Evolutionary conservation across 2,888 invertebrate species (phyloP).

Genomic region (Acleris holmiana): DNA sequence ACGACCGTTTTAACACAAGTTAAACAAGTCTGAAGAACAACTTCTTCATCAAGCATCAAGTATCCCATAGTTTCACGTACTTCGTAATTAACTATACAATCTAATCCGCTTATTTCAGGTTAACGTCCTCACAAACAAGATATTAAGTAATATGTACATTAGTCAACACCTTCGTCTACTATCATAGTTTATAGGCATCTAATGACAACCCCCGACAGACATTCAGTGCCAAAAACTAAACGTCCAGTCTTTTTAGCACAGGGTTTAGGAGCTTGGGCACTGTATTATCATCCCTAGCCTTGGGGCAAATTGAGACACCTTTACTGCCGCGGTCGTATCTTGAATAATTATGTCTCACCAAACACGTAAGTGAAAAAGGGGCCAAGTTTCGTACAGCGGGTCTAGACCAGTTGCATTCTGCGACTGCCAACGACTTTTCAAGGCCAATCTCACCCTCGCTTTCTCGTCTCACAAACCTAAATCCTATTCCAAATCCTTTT

Average conservation of each 20-base stretch:
- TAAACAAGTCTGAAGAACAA: too few species aligned
- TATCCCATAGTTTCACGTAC: too few species aligned
- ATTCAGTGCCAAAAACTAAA: not conserved
- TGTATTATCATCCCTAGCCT: constrained; percentile 14
- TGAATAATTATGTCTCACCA: constrained; percentile 7
- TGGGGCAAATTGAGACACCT: constrained; percentile 17
- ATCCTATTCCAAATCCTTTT: too few species aligned
- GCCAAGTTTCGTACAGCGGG: too few species aligned
- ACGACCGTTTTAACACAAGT: too few species aligned
- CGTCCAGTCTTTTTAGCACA: not conserved
- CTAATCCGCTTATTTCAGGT: not conserved
- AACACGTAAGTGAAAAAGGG: too few species aligned
- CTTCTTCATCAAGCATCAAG: too few species aligned
- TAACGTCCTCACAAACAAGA: not conserved
- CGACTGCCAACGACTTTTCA: too few species aligned
- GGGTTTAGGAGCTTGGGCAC: not conserved
- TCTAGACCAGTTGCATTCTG: too few species aligned
- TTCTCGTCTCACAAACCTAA: too few species aligned
- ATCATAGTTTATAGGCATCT: constrained; percentile 26
- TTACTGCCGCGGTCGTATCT: constrained; percentile 18
- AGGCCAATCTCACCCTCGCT: too few species aligned
- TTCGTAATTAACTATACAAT: too few species aligned
- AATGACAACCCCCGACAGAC: not conserved
- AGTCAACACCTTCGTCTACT: constrained; percentile 1
- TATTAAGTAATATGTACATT: not conserved